Conservation (phyloP, 2,888 invertebrate genomes). For the Bunonema sp. region DNA sequence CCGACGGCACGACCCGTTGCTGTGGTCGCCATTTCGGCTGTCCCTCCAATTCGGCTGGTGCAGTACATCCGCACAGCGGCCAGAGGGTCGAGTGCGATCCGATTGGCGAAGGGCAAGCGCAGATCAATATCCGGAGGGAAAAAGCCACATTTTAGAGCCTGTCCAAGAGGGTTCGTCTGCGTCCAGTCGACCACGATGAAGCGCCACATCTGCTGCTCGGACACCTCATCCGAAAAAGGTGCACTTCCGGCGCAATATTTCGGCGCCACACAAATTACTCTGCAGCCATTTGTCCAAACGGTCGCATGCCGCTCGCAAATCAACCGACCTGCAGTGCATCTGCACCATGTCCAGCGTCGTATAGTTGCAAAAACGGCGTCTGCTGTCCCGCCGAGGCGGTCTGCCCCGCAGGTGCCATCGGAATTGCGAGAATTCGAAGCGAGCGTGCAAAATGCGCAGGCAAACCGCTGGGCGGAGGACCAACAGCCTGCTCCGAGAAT, state of each 20-base stretch:
- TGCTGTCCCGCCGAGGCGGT: conserved; percentile 37
- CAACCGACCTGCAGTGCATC: no score
- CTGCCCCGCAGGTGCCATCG: no score
- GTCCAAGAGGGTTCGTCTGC: conserved; percentile 35
- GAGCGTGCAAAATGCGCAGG: no score
- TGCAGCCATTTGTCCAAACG: conserved; percentile 32
- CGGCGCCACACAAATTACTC: not conserved
- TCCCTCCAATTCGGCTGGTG: conserved; percentile 38
- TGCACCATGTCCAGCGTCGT: conserved; percentile 33
- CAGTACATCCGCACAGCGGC: conserved; percentile 24
- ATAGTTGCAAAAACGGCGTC: conserved; percentile 30
- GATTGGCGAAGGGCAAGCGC: conserved; percentile 11
- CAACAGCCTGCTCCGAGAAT: conserved; percentile 24
- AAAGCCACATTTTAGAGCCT: conserved; percentile 16
- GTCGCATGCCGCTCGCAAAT: conserved; percentile 25
- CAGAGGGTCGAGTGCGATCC: conserved; percentile 29
- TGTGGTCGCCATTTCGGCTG: conserved; percentile 40
- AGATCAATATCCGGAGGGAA: no score
- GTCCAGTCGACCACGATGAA: conserved; percentile 29
- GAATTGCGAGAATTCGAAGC: no score
- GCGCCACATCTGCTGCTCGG: conserved; percentile 37
- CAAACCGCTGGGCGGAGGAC: conserved; percentile 30
- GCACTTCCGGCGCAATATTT: no score
- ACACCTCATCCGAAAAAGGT: no score
- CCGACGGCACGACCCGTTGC: conserved; percentile 31